These are phyloP conservation scores for Achroia grisella DNA, from an alignment of 1,140 invertebrate species.

Conservation along the genomic window DNA sequence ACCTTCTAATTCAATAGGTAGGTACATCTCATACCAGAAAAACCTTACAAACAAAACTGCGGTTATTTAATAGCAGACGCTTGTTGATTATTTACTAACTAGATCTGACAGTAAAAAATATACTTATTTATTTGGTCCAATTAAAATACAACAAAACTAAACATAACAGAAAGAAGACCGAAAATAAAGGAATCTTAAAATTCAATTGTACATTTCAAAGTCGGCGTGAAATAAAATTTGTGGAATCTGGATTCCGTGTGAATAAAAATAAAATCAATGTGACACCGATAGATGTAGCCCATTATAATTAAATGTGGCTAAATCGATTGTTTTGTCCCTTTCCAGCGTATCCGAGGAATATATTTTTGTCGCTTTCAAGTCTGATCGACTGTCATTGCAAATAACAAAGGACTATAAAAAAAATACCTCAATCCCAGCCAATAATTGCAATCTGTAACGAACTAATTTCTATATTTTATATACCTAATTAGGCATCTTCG, in stretches of 20 bases:
- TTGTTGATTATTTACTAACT: too few relatives aligned
- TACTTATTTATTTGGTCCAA: too few relatives aligned
- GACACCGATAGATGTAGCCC: constrained; percentile 40
- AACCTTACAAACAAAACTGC: too few relatives aligned
- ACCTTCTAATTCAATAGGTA: too few relatives aligned
- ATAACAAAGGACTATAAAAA: constrained; percentile 59
- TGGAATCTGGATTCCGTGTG: constrained; percentile 34
- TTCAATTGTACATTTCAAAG: constrained; percentile 46
- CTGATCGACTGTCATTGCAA: constrained; percentile 33
- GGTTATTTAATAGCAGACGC: too few relatives aligned
- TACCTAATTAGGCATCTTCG: too few relatives aligned
- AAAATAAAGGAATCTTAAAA: constrained; percentile 7
- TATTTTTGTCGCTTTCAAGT: constrained; percentile 26
- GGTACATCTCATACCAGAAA: too few relatives aligned
- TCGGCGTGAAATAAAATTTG: constrained; percentile 52
- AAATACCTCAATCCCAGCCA: constrained; percentile 21
- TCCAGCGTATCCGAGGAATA: constrained; percentile 11
- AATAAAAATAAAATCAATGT: constrained; percentile 49
- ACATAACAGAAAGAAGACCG: too few relatives aligned
- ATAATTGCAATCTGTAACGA: too few relatives aligned
- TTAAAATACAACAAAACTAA: too few relatives aligned
- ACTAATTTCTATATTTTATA: too few relatives aligned
- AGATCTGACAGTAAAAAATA: too few relatives aligned
- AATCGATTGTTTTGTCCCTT: constrained; percentile 20
- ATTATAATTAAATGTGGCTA: constrained; percentile 56